These are phyloP conservation scores for Conomelus anceps DNA, from an alignment of 2,888 invertebrate species.

Conservation along the genomic window DNA sequence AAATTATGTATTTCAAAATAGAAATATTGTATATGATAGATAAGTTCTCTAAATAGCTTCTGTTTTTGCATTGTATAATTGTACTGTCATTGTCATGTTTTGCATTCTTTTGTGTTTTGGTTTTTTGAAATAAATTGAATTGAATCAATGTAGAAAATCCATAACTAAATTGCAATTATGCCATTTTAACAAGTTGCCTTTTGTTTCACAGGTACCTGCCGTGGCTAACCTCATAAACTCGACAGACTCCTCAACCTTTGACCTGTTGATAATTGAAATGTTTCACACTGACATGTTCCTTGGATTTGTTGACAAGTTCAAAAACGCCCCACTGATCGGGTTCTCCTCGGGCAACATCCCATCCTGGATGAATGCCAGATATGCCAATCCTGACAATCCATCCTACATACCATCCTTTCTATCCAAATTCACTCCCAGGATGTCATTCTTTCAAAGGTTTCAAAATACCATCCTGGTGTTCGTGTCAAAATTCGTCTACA, in stretches of 20 bases:
- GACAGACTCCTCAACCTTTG: slow-evolving; percentile 20
- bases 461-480: slow-evolving; percentile 36
- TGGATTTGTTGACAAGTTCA: slow-evolving; percentile 28
- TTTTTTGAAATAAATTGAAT: too few relatives aligned
- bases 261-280: slow-evolving; percentile 28
- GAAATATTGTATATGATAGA: too few relatives aligned
- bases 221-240: background rate
- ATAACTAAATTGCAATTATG: too few relatives aligned
- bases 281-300: slow-evolving; percentile 30
- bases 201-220: background rate
- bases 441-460: slow-evolving; percentile 40
- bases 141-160: too few relatives aligned
- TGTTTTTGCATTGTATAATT: too few relatives aligned
- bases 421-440: slow-evolving; percentile 27
- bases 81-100: too few relatives aligned
- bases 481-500: slow-evolving; percentile 27
- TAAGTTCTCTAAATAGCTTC: too few relatives aligned
- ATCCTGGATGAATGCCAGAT: slow-evolving; percentile 26
- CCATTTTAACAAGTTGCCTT: too few relatives aligned
- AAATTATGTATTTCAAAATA: too few relatives aligned
- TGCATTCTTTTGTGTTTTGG: too few relatives aligned
- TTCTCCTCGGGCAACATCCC: slow-evolving; percentile 28
- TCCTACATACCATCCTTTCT: slow-evolving; percentile 26
- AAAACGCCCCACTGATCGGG: slow-evolving; percentile 22
- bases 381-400: slow-evolving; percentile 24